Percentiles rank a stretch among this genome's conserved stretches.
phyloP scores from a whole-genome alignment of 2,113 vertebrate species.

The Chroicocephalus ridibundus region DNA sequence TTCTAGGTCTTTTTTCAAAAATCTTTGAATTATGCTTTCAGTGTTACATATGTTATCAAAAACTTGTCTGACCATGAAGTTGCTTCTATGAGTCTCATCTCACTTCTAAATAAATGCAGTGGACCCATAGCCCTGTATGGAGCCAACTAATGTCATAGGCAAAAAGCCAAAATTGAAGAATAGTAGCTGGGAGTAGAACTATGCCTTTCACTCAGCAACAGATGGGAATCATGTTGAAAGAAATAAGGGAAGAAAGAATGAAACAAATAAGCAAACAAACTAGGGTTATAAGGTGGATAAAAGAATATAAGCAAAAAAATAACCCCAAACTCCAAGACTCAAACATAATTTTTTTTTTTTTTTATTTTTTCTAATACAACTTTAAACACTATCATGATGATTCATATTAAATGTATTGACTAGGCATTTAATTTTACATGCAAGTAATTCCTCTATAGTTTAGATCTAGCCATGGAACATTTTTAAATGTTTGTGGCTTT shows the following conservation, averaged over 20 bases:
- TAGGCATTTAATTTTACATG: background rate
- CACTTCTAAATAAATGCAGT: background rate
- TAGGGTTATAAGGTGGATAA: background rate
- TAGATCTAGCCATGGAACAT: background rate
- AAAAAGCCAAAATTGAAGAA: background rate
- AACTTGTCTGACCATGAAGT: background rate
- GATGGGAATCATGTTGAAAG: background rate
- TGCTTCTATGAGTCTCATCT: background rate
- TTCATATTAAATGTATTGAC: background rate
- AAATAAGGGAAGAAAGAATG: background rate
- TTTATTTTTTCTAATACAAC: background rate
- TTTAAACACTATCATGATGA: background rate
- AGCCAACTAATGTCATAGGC: background rate
- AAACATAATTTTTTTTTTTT: background rate
- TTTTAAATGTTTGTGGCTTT: background rate
- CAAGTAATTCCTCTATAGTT: background rate
- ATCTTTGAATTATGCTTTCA: background rate
- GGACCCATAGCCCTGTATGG: background rate
- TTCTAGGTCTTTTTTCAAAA: background rate
- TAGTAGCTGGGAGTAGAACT: background rate
- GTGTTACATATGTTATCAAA: background rate
- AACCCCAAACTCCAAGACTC: accelerated
- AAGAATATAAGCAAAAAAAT: background rate
- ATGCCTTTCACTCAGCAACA: background rate
- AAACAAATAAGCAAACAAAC: background rate